Evolutionary conservation across 2,888 invertebrate genomes (phyloP).

Genomic region (Invenusta paracnida): DNA sequence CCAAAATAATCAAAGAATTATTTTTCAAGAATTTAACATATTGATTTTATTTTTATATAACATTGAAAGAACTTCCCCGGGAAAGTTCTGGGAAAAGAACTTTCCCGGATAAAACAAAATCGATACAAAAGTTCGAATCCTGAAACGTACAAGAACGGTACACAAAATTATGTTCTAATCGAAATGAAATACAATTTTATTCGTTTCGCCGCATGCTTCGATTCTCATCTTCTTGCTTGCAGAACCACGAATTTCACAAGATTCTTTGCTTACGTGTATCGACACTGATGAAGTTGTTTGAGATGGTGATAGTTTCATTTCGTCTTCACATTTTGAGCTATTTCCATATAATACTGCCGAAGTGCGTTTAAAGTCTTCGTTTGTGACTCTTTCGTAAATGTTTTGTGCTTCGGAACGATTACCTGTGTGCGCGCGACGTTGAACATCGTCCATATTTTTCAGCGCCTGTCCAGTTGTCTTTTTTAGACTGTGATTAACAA

Average conservation of each 20-base stretch:
- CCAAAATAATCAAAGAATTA: conserved; percentile 26
- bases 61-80: conserved; percentile 29
- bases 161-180: conserved; percentile 26
- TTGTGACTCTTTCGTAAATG: background rate
- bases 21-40: conserved; percentile 26
- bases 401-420: background rate
- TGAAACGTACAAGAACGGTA: conserved; percentile 29
- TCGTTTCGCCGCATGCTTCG: conserved; percentile 29
- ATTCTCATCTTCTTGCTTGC: conserved; percentile 29
- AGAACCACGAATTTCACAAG: conserved; percentile 29
- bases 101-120: conserved; percentile 29
- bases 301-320: conserved; percentile 29
- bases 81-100: conserved; percentile 27
- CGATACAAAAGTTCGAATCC: conserved; percentile 29
- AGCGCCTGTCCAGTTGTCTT: conserved; percentile 12
- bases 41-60: conserved; percentile 29
- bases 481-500: background rate
- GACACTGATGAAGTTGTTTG: conserved; percentile 29
- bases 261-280: conserved; percentile 29
- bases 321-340: background rate
- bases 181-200: conserved; percentile 29
- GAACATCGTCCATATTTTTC: conserved; percentile 4
- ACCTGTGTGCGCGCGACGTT: background rate
- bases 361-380: conserved; percentile 2
- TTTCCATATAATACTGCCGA: background rate